phyloP scores from a whole-genome alignment of 2,888 invertebrate genomes.

The Apamea epomidion region DNA sequence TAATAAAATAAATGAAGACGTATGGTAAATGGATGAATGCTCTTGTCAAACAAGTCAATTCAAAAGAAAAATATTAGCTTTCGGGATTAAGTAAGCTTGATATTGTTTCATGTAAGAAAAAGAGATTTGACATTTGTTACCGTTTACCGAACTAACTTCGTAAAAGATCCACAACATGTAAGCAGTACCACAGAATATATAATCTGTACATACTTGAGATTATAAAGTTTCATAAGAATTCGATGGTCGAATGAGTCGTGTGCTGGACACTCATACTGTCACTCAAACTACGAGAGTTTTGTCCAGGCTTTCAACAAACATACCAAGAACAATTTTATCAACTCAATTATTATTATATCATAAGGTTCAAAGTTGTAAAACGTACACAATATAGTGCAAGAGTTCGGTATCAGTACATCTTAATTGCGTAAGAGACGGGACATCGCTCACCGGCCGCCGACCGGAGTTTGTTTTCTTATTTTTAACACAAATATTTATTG shows the following conservation, averaged over 20 bases:
- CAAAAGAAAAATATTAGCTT: neutral
- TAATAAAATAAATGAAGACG: slow-evolving; percentile 40
- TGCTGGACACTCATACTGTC: slow-evolving; percentile 46
- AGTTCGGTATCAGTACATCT: slow-evolving; percentile 63
- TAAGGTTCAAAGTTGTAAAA: slow-evolving; percentile 53
- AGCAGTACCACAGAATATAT: neutral
- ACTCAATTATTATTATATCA: slow-evolving; percentile 24
- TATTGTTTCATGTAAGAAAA: neutral
- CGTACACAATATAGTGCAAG: slow-evolving; percentile 57
- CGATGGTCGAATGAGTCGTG: neutral
- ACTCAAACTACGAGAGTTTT: slow-evolving; percentile 52
- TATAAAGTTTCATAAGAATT: slow-evolving; percentile 47
- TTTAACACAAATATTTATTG: slow-evolving; percentile 64
- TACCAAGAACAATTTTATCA: slow-evolving; percentile 20
- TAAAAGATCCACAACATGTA: neutral
- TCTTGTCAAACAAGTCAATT: neutral
- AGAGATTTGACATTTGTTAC: neutral
- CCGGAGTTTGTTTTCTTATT: slow-evolving; percentile 57
- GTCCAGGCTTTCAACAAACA: slow-evolving; percentile 51
- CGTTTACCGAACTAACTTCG: neutral
- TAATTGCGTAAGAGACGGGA: slow-evolving; percentile 65
- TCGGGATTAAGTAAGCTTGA: neutral
- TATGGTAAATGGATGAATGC: slow-evolving; percentile 5
- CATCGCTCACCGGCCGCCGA: slow-evolving; percentile 57
- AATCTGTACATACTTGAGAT: slow-evolving; percentile 5